phyloP scores from a whole-genome alignment of 2,888 invertebrate genomes.

The Imbricaverruca yamaguchii region DNA sequence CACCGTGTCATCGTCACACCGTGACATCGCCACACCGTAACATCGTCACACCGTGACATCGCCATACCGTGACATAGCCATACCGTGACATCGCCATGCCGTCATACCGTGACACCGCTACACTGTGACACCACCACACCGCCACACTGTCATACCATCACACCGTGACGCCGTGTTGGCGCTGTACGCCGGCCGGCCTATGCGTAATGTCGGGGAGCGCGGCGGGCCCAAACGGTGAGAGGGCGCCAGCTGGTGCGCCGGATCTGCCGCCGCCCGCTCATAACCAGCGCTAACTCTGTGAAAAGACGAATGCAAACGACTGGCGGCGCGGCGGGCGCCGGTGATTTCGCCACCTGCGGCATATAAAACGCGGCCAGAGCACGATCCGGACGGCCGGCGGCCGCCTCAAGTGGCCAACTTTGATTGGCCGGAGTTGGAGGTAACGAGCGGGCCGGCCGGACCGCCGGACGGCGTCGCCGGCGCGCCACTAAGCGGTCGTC shows the following conservation, averaged over 20 bases:
- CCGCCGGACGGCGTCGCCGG: neutral
- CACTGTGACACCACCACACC: too few relatives aligned
- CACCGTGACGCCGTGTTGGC: too few relatives aligned
- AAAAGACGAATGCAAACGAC: conserved; percentile 21
- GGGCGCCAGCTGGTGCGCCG: neutral
- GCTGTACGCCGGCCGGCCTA: too few relatives aligned
- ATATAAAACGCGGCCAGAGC: neutral
- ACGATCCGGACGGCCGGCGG: neutral
- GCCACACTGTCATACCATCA: too few relatives aligned
- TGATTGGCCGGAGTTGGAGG: conserved; percentile 15
- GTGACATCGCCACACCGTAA: too few relatives aligned
- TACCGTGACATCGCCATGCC: too few relatives aligned
- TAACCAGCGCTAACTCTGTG: conserved; percentile 18
- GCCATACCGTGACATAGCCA: too few relatives aligned
- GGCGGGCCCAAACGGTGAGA: conserved; percentile 6
- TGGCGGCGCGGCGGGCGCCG: neutral
- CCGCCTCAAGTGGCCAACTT: conserved; percentile 13
- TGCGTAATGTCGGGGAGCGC: neutral
- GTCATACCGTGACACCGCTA: too few relatives aligned
- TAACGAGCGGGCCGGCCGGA: neutral
- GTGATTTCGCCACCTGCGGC: neutral
- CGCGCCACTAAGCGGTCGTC: too few relatives aligned
- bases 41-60: too few relatives aligned
- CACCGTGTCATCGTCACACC: too few relatives aligned
- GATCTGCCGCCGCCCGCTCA: neutral